phyloP scores from a whole-genome alignment of 2,797 vertebrate genomes.

The Otolemur crassicaudatus region DNA sequence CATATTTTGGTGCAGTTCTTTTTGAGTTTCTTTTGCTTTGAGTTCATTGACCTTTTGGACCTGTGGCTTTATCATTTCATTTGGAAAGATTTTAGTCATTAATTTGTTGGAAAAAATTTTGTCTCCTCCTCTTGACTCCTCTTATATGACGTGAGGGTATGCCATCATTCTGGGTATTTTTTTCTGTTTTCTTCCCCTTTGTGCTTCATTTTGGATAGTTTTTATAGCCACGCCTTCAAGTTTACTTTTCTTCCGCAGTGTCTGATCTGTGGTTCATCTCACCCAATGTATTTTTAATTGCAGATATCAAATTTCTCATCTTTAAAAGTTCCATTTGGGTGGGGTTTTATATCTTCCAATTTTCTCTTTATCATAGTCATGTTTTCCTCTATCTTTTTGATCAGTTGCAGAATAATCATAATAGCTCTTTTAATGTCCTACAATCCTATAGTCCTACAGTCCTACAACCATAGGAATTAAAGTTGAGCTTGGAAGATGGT shows the following conservation, averaged over 20 bases:
- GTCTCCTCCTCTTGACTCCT: not conserved
- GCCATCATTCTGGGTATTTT: not conserved
- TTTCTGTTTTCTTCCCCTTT: not conserved
- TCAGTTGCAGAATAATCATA: not conserved
- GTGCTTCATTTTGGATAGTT: not conserved
- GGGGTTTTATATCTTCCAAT: not conserved
- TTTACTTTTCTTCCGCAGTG: not conserved
- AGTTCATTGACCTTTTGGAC: not conserved
- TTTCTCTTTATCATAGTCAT: not conserved
- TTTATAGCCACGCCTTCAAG: not conserved
- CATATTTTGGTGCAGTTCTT: not conserved
- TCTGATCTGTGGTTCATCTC: not conserved
- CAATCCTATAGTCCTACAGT: not conserved
- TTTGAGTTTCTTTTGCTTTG: not conserved
- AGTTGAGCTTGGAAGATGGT: not conserved
- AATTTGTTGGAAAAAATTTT: not conserved
- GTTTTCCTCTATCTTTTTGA: not conserved
- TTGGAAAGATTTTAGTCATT: not conserved
- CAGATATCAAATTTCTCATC: not conserved
- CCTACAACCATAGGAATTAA: not conserved
- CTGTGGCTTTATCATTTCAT: not conserved
- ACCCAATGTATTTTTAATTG: conserved; percentile 22
- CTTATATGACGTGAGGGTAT: not conserved
- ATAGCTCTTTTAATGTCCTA: not conserved
- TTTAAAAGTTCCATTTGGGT: not conserved